phyloP scores from a whole-genome alignment of 2,888 invertebrate genomes.

The Diogma glabrata region DNA sequence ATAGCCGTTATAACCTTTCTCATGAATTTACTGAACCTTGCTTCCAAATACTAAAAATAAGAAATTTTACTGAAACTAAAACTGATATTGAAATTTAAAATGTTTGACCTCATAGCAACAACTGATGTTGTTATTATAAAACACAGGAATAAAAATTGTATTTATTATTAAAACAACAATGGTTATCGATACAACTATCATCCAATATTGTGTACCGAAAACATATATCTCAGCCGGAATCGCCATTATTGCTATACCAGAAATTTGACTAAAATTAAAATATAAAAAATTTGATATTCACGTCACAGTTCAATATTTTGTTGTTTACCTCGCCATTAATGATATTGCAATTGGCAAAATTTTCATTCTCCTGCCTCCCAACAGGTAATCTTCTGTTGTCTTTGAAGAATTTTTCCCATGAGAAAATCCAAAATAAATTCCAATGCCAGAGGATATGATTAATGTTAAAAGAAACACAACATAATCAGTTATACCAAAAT shows the following conservation, averaged over 20 bases:
- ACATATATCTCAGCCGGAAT: constrained; percentile 42
- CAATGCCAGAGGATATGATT: constrained; percentile 41
- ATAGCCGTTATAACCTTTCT: constrained; percentile 28
- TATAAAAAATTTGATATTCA: too few species aligned
- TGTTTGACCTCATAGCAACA: constrained; percentile 41
- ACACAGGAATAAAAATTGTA: constrained; percentile 38
- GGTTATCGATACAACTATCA: constrained; percentile 34
- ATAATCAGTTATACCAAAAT: constrained; percentile 32
- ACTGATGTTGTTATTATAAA: constrained; percentile 38
- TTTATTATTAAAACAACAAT: constrained; percentile 28
- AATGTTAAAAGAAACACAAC: constrained; percentile 38
- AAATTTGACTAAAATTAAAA: constrained; percentile 36
- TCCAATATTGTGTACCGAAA: constrained; percentile 38
- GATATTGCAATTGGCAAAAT: constrained; percentile 36
- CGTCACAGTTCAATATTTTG: too few species aligned
- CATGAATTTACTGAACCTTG: constrained; percentile 28
- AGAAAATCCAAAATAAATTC: constrained; percentile 44
- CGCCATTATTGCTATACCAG: constrained; percentile 43
- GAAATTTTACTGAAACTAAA: background rate
- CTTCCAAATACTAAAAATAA: constrained; percentile 33
- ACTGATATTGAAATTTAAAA: too few species aligned
- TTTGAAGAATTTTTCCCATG: constrained; percentile 39
- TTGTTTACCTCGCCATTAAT: too few species aligned
- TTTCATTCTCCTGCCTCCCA: constrained; percentile 24
- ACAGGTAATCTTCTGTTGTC: constrained; percentile 43